Evolutionary conservation across 2,797 vertebrate genomes (phyloP).

Genomic region (Carduelis carduelis): DNA sequence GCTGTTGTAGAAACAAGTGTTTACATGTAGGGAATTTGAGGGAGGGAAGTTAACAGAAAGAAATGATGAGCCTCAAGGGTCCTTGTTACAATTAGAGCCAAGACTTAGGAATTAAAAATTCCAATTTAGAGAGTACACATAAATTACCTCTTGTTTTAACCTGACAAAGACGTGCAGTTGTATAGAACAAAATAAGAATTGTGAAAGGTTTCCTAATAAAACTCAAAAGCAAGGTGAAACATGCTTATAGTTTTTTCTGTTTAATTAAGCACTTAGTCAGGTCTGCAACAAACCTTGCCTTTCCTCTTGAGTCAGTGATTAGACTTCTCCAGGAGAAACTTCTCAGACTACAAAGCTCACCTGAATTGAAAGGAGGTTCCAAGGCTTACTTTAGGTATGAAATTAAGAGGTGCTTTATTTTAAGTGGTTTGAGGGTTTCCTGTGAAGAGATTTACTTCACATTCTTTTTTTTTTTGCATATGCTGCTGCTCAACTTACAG

Average conservation of each 20-base stretch:
- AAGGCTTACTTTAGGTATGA: not conserved
- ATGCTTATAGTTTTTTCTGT: not conserved
- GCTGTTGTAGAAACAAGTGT: constrained; percentile 18
- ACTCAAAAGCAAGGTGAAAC: constrained; percentile 46
- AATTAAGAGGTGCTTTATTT: not conserved
- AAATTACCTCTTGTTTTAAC: constrained; percentile 44
- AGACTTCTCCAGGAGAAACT: not conserved
- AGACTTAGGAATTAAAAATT: constrained; percentile 12
- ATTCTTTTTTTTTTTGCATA: not conserved
- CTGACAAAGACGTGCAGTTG: not conserved
- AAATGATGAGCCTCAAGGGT: constrained; percentile 24
- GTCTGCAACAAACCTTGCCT: not conserved
- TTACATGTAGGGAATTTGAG: not conserved
- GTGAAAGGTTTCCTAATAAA: constrained; percentile 22
- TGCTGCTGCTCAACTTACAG: not conserved
- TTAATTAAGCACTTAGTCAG: constrained; percentile 20
- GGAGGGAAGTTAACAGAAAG: not conserved
- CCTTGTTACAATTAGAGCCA: not conserved
- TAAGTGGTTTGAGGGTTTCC: not conserved
- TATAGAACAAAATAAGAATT: not conserved
- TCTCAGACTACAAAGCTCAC: not conserved
- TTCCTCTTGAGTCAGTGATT: not conserved
- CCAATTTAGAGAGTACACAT: not conserved
- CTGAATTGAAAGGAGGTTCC: not conserved
- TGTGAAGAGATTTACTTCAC: not conserved